A percentile compares a stretch with the other conserved stretches of the same genome.
Conservation (phyloP, 2,797 vertebrate genomes). For the Notolabrus celidotus region DNA sequence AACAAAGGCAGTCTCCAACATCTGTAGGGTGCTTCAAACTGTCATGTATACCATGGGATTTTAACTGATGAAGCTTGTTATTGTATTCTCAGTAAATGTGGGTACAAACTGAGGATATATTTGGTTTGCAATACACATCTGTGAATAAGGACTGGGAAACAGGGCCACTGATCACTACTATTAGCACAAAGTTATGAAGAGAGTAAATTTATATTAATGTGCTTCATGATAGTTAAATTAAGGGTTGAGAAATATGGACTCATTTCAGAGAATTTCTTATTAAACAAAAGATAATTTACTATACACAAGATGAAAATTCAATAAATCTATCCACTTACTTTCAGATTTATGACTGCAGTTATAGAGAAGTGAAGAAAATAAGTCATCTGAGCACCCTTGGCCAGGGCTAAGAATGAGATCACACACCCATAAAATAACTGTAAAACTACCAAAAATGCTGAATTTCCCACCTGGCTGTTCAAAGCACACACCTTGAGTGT, state of each 20-base stretch:
- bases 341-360: constrained; percentile 6
- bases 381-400: no score
- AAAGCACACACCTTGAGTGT: constrained; percentile 47
- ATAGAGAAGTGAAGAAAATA: not conserved
- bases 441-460: constrained; percentile 7
- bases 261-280: not conserved
- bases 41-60: no score
- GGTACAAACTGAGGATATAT: not conserved
- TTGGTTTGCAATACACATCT: not conserved
- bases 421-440: not conserved
- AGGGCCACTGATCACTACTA: not conserved
- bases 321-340: constrained; percentile 10
- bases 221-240: not conserved
- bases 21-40: no score
- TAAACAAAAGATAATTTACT: not conserved
- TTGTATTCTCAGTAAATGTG: not conserved
- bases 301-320: constrained; percentile 9
- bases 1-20: constrained; percentile 19
- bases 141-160: not conserved
- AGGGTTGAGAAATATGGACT: not conserved
- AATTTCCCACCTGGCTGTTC: constrained; percentile 28
- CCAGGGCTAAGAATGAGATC: not conserved
- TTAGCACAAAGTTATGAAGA: not conserved
- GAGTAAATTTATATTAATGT: not conserved
- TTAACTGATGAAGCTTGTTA: constrained; percentile 9